Evolutionary conservation across 1,140 invertebrate species (phyloP), one percentile per base, ranked within the genome.

Genomic region (Goniozus legneri): DNA sequence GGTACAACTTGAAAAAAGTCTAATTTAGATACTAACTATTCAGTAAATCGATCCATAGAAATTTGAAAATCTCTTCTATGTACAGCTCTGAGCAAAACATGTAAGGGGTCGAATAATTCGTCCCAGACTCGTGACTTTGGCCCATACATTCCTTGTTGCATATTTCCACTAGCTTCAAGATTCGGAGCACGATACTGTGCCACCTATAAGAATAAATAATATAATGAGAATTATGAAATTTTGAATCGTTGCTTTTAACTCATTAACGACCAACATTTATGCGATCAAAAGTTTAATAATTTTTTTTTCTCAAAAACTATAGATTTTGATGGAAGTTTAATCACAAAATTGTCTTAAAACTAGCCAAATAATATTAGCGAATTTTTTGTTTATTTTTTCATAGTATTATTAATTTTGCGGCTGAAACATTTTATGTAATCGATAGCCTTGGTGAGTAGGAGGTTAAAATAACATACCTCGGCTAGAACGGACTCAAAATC

Each of bases 81-180:
- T 2, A 97, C 90, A 18, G 92, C 92, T 62, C 95, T 77, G 2
- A 96, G 75, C 15, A 95, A 76, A 3, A 96, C 90, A 71, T 96
- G 92, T 35, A 98, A 82, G 2, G 95, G 95, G 78, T 98, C 92
- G 69, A 94, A 98, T 56, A 94, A 83, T 44, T 86, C 80, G 64
- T 94, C 85, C 95, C 95, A 98, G 16, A 97, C 88, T 16, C 82
- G 77, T 22, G 88, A 79, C 71, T 91, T 91, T 8, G 94, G 94
- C 32, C 89, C 86, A 73, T 97, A 98, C 76, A 93, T 88, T 10
- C 95, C 95, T 71, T 98, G 94, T 62, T 95, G 88, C 79, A 97
- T 86, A 50, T 87, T 89, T 71, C 86, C 88, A 64, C 84, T 84
- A 1, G 83, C 79, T 65, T 91, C 89, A 52, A 89, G 80, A 67